Evolutionary conservation across 1,140 invertebrate species (phyloP).

Genomic region (Dinoponera quadriceps): DNA sequence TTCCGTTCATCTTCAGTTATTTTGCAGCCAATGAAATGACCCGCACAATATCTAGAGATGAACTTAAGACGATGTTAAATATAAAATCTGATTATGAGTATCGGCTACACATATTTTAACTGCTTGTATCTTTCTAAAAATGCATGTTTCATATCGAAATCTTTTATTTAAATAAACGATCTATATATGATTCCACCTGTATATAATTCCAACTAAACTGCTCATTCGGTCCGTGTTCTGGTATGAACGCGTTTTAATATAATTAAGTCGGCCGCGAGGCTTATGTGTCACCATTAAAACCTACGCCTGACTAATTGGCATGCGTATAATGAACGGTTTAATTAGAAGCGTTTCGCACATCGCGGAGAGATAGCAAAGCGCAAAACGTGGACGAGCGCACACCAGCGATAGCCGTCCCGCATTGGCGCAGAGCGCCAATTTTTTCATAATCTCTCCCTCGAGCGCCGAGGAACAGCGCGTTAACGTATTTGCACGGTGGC

Average conservation of each 20-base stretch:
- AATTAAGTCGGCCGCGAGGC: constrained; percentile 6
- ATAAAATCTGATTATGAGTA: no score
- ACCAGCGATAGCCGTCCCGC: background rate
- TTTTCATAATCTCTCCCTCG: constrained; percentile 36
- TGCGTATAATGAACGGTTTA: constrained; percentile 32
- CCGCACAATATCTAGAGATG: no score
- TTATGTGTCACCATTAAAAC: constrained; percentile 17
- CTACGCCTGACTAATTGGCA: constrained; percentile 1
- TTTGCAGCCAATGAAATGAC: no score
- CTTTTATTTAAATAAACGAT: no score
- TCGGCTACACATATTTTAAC: no score
- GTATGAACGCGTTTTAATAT: constrained; percentile 10
- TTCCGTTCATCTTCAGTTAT: no score
- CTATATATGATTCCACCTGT: no score
- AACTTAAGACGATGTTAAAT: no score
- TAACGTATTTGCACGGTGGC: constrained; percentile 23
- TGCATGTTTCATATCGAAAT: no score
- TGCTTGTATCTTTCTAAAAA: no score
- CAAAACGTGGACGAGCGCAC: background rate
- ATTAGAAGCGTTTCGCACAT: constrained; percentile 18
- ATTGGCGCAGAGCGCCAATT: background rate
- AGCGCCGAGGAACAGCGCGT: background rate
- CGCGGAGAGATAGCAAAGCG: background rate
- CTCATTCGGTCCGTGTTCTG: background rate
- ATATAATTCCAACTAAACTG: no score